A percentile compares a stretch with the other conserved stretches of the same genome.
These are phyloP conservation scores for Asarcornis scutulata DNA, from an alignment of 2,113 vertebrate species.

Conservation along the genomic window DNA sequence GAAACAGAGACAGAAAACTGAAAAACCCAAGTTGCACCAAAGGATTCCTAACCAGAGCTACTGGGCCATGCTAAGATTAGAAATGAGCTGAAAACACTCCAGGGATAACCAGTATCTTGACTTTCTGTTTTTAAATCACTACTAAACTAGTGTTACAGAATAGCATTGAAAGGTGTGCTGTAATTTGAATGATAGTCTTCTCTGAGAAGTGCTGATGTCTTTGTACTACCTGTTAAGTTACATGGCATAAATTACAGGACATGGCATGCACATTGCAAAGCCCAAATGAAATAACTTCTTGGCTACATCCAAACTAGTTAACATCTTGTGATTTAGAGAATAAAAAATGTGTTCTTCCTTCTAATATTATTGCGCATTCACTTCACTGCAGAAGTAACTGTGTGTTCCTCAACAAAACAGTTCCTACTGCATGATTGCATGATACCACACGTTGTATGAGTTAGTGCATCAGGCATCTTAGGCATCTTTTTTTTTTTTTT, in stretches of 20 bases:
- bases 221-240: neutral
- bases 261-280: neutral
- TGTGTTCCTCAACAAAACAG: neutral
- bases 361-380: neutral
- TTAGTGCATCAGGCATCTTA: neutral
- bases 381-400: neutral
- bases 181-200: neutral
- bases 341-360: neutral
- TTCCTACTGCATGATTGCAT: neutral
- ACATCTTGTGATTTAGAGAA: neutral
- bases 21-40: neutral
- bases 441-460: neutral
- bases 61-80: neutral
- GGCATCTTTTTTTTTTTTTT: neutral
- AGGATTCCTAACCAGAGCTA: neutral
- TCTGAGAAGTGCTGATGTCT: neutral
- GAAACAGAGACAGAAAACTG: neutral
- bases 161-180: accelerated
- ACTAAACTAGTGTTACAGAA: neutral
- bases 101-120: neutral
- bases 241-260: neutral
- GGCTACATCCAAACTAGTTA: neutral
- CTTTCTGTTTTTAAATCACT: neutral
- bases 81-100: neutral
- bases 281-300: neutral